phyloP scores from a whole-genome alignment of 2,797 vertebrate species.

The Enteromius trimaculatus region DNA sequence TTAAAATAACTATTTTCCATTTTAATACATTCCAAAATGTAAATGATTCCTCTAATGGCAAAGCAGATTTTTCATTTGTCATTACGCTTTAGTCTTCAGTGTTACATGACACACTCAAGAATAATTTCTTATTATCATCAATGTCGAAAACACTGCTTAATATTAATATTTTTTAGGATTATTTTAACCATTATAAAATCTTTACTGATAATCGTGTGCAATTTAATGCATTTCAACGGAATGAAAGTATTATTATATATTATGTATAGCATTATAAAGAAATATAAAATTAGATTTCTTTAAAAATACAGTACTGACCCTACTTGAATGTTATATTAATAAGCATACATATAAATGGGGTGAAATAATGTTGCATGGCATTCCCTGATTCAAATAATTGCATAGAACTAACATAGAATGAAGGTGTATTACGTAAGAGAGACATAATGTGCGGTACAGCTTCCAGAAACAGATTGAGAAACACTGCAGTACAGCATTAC shows the following conservation, averaged over 20 bases:
- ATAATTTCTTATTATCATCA: not conserved
- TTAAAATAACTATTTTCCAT: not conserved
- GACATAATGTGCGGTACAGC: not conserved
- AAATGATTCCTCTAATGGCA: not conserved
- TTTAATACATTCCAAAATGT: not conserved
- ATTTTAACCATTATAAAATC: not conserved
- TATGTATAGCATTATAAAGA: not conserved
- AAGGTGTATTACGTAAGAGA: not conserved
- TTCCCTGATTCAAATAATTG: not conserved
- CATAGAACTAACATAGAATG: not conserved
- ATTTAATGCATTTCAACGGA: not conserved
- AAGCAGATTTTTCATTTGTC: too few relatives aligned
- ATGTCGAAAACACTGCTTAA: not conserved
- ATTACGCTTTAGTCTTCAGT: not conserved
- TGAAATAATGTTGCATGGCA: not conserved
- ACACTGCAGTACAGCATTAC: conserved; percentile 12
- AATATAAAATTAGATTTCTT: not conserved
- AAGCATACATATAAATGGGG: not conserved
- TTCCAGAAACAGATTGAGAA: conserved; percentile 20
- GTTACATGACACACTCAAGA: not conserved
- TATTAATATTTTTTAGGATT: not conserved
- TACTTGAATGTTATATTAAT: not conserved
- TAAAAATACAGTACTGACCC: not conserved
- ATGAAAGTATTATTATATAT: not conserved
- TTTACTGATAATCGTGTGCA: not conserved